Percentiles rank a stretch among this genome's conserved stretches.
These are phyloP conservation scores for Eilema depressum DNA, from an alignment of 2,888 invertebrate genomes.

Conservation along the genomic window DNA sequence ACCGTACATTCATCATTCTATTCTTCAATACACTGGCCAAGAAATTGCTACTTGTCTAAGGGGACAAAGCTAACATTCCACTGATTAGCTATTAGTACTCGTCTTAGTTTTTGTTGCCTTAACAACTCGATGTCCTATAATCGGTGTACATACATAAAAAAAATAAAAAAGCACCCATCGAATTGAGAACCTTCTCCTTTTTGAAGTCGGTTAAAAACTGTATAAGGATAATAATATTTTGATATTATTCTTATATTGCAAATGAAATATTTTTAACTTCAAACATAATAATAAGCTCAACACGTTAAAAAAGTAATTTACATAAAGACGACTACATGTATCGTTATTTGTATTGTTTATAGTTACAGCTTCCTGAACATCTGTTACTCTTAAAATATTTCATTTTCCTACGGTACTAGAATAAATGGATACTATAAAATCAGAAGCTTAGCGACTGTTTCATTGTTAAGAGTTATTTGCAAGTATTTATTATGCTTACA, in stretches of 20 bases:
- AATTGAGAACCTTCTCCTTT: no score
- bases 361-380: slow-evolving; percentile 15
- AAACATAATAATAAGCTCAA: neutral
- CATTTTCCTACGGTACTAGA: slow-evolving; percentile 26
- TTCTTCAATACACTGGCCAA: no score
- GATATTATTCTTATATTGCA: neutral
- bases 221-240: neutral
- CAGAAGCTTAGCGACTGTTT: slow-evolving; percentile 5
- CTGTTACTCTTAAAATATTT: slow-evolving; percentile 11
- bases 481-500: slow-evolving; percentile 75
- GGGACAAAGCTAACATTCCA: neutral
- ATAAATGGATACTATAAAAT: slow-evolving; percentile 16
- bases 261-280: neutral
- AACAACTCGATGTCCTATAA: no score
- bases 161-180: no score
- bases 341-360: neutral
- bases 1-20: no score
- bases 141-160: no score
- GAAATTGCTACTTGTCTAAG: no score
- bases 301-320: neutral
- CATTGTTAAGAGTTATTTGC: slow-evolving; percentile 15
- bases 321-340: neutral
- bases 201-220: no score
- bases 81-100: neutral
- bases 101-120: neutral